Percentiles rank a stretch among this genome's conserved stretches.
phyloP scores from a whole-genome alignment of 1,140 invertebrate genomes.

The Gonioctena quinquepunctata region DNA sequence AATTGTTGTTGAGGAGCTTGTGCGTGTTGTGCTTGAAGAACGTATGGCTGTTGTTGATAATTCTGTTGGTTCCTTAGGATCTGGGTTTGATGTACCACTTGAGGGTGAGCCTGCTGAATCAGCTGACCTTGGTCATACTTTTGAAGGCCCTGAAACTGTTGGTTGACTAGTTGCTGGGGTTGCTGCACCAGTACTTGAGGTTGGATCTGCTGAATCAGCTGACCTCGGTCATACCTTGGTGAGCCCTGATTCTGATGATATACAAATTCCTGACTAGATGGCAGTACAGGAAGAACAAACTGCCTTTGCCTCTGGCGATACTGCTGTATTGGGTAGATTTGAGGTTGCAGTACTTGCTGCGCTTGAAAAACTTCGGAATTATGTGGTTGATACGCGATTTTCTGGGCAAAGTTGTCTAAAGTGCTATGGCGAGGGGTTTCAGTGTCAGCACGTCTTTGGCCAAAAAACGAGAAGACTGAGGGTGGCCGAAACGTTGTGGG shows the following conservation, averaged over 20 bases:
- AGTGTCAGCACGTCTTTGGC: slow-evolving; percentile 16
- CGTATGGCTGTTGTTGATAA: slow-evolving; percentile 26
- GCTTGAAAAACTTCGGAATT: slow-evolving; percentile 9
- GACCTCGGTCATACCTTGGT: neutral
- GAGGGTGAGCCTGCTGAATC: slow-evolving; percentile 22
- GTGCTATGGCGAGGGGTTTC: slow-evolving; percentile 7
- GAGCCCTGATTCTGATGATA: neutral
- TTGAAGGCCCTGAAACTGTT: slow-evolving; percentile 23
- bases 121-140: slow-evolving; percentile 7
- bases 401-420: neutral
- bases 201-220: slow-evolving; percentile 20
- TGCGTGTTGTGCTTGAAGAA: neutral
- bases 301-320: slow-evolving; percentile 46
- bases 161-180: slow-evolving; percentile 22
- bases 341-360: slow-evolving; percentile 43
- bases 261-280: slow-evolving; percentile 33
- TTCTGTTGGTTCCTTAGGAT: slow-evolving; percentile 29
- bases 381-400: slow-evolving; percentile 6
- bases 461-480: slow-evolving; percentile 15
- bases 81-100: slow-evolving; percentile 15
- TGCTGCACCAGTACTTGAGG: slow-evolving; percentile 25
- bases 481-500: slow-evolving; percentile 51
- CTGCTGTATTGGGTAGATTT: slow-evolving; percentile 32
- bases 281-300: neutral
- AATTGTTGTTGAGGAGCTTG: neutral